These are phyloP conservation scores for Columba janthina DNA, from an alignment of 2,113 vertebrate genomes.

Conservation along the genomic window DNA sequence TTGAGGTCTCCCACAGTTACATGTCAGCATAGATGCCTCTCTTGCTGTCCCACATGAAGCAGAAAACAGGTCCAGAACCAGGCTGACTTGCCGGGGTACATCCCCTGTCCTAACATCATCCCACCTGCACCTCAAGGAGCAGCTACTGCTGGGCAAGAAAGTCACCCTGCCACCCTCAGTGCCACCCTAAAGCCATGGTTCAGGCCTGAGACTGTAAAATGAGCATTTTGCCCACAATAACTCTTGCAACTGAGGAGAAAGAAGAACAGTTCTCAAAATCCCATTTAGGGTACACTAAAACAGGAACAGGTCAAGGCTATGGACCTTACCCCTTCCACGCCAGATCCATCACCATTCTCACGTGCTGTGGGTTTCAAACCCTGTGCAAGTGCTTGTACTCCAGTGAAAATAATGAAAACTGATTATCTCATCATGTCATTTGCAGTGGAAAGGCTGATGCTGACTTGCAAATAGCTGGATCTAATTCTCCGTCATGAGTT, in stretches of 20 bases:
- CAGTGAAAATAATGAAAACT: background rate
- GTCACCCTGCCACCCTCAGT: background rate
- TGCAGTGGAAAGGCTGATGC: background rate
- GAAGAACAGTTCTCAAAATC: background rate
- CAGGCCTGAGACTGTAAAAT: background rate
- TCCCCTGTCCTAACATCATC: rapidly evolving
- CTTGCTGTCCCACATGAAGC: background rate
- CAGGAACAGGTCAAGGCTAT: background rate
- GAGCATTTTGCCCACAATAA: background rate
- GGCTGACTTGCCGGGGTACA: background rate
- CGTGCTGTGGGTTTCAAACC: background rate
- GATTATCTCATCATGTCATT: background rate
- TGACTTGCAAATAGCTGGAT: background rate
- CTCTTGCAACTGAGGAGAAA: background rate
- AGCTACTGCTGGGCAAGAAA: background rate
- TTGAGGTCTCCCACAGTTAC: background rate
- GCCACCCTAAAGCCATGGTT: background rate
- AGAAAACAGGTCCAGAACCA: background rate
- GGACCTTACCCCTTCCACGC: background rate
- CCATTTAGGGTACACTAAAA: background rate
- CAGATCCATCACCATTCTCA: background rate
- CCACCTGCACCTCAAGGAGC: background rate
- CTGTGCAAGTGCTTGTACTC: rapidly evolving
- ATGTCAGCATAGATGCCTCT: background rate
- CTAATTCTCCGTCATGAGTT: background rate